phyloP scores from a whole-genome alignment of 1,140 invertebrate species.

The Hycleus phaleratus region DNA sequence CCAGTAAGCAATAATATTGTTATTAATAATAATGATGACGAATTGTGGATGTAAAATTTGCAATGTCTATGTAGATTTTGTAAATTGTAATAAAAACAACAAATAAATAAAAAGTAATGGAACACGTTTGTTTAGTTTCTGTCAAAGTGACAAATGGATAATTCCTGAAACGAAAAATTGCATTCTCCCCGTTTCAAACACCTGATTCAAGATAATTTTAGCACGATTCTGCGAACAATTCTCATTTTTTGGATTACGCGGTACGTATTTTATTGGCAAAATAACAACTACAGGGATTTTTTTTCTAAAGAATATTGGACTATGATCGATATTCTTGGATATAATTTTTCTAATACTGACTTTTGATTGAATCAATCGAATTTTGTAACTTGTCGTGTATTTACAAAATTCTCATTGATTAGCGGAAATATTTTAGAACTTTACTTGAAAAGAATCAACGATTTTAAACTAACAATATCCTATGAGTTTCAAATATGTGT shows the following conservation, averaged over 20 bases:
- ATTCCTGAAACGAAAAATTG: not conserved
- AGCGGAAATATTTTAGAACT: too few relatives aligned
- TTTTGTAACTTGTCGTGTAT: too few relatives aligned
- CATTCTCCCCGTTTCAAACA: not conserved
- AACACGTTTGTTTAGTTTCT: not conserved
- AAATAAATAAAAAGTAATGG: not conserved
- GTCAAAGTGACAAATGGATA: not conserved
- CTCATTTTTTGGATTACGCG: conserved; percentile 92
- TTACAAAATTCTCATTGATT: too few relatives aligned
- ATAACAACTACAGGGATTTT: not conserved
- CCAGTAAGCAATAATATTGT: conserved; percentile 1
- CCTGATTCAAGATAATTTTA: not conserved
- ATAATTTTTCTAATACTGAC: too few relatives aligned
- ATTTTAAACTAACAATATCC: too few relatives aligned
- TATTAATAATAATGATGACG: not conserved
- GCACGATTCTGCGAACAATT: conserved; percentile 92
- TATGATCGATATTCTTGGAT: too few relatives aligned
- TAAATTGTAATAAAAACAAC: conserved; percentile 19
- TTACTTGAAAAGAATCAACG: too few relatives aligned
- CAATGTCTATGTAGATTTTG: conserved; percentile 15
- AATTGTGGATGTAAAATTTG: not conserved
- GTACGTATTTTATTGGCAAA: conserved; percentile 51
- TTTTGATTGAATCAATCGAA: too few relatives aligned
- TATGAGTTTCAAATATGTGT: too few relatives aligned
- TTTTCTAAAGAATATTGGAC: too few relatives aligned